Conservation (phyloP, 2,797 vertebrate genomes). For the Coluber constrictor region DNA sequence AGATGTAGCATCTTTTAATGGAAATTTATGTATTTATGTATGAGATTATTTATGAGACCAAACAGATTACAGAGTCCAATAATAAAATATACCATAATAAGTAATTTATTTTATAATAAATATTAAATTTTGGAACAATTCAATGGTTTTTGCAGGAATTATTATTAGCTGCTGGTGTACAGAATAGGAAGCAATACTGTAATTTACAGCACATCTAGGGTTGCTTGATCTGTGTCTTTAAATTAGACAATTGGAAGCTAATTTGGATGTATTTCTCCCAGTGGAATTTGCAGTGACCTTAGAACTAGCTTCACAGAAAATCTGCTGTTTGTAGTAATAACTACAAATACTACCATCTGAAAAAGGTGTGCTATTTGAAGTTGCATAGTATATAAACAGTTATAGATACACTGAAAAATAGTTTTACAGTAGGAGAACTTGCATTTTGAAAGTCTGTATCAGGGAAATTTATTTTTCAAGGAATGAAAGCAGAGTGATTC, state of each 20-base stretch:
- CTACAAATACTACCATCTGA: not conserved
- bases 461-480: not conserved
- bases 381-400: not conserved
- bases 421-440: not conserved
- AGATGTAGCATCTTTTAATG: accelerated
- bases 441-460: not conserved
- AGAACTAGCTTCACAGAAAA: not conserved
- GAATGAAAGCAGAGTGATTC: not conserved
- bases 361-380: not conserved
- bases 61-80: not conserved
- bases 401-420: not conserved
- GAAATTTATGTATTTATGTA: not conserved
- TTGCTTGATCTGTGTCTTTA: not conserved
- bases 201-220: not conserved
- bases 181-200: not conserved
- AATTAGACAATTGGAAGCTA: not conserved
- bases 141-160: accelerated
- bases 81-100: not conserved
- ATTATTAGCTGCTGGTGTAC: accelerated
- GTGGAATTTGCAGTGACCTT: not conserved
- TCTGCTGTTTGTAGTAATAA: not conserved
- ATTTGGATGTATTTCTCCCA: not conserved
- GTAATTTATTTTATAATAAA: not conserved
- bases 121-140: not conserved
- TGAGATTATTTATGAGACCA: not conserved